These are phyloP conservation scores for Phortica magna DNA, from an alignment of 2,888 invertebrate genomes.

Conservation along the genomic window DNA sequence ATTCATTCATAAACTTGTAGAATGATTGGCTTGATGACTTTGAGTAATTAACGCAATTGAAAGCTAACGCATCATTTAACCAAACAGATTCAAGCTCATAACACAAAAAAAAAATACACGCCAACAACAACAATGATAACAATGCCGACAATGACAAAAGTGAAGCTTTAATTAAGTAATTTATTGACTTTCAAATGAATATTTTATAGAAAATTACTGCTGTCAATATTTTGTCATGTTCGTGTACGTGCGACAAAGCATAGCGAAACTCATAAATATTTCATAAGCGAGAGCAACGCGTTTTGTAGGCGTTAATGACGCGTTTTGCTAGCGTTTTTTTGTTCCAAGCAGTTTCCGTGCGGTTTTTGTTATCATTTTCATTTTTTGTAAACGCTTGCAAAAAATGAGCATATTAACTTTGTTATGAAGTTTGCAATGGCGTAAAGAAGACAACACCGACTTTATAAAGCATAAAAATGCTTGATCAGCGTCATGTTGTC, in stretches of 20 bases:
- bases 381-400: too few relatives aligned
- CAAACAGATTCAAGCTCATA: not conserved
- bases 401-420: not conserved
- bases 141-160: not conserved
- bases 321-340: conserved; percentile 39
- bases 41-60: not conserved
- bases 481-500: too few relatives aligned
- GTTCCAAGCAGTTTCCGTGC: too few relatives aligned
- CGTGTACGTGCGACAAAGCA: too few relatives aligned
- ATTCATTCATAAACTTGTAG: too few relatives aligned
- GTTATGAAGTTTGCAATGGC: conserved; percentile 27
- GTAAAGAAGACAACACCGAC: too few relatives aligned
- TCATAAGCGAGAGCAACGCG: not conserved
- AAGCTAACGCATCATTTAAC: too few relatives aligned
- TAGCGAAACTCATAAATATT: conserved; percentile 13
- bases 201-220: conserved; percentile 21
- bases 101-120: not conserved
- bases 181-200: conserved; percentile 17
- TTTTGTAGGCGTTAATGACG: conserved; percentile 14
- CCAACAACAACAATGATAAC: not conserved
- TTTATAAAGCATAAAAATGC: too few relatives aligned
- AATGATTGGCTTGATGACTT: not conserved
- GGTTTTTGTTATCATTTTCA: too few relatives aligned
- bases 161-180: conserved; percentile 20
- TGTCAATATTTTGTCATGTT: conserved; percentile 24